These are phyloP conservation scores for Hylaeus volcanicus DNA, from an alignment of 1,140 invertebrate species.

Conservation along the genomic window DNA sequence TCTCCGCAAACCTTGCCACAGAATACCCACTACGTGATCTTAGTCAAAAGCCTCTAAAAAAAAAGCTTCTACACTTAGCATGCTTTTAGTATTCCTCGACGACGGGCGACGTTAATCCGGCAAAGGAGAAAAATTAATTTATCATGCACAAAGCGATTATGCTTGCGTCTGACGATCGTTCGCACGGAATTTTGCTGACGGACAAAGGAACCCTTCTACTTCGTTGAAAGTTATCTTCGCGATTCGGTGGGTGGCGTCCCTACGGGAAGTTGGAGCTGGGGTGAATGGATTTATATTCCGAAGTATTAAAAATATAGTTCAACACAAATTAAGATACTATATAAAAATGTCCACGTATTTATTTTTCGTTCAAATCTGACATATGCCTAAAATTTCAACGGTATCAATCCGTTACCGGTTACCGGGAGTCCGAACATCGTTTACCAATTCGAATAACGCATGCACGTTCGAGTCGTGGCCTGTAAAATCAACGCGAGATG, in stretches of 20 bases:
- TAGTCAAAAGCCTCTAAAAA: slow-evolving; percentile 78
- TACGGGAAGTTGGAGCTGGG: neutral
- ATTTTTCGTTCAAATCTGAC: too few species aligned
- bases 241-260: neutral
- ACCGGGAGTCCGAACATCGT: neutral
- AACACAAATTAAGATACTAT: too few species aligned
- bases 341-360: too few species aligned
- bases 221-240: slow-evolving; percentile 20
- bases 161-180: neutral
- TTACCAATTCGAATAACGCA: neutral
- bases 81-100: slow-evolving; percentile 59
- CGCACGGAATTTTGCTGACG: neutral
- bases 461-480: neutral
- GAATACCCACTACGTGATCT: slow-evolving; percentile 81
- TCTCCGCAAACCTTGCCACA: slow-evolving; percentile 88
- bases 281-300: too few species aligned
- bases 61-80: slow-evolving; percentile 77
- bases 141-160: slow-evolving; percentile 56
- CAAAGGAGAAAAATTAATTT: slow-evolving; percentile 42
- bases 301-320: too few species aligned
- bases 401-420: too few species aligned
- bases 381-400: too few species aligned
- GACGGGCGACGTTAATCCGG: slow-evolving; percentile 45
- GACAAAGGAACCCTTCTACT: slow-evolving; percentile 37
- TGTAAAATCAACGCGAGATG: neutral